Percentiles rank a stretch among this genome's conserved stretches.
phyloP scores from a whole-genome alignment of 64 coral and sea anemone genomes.

The Stichodactyla mertensii region DNA sequence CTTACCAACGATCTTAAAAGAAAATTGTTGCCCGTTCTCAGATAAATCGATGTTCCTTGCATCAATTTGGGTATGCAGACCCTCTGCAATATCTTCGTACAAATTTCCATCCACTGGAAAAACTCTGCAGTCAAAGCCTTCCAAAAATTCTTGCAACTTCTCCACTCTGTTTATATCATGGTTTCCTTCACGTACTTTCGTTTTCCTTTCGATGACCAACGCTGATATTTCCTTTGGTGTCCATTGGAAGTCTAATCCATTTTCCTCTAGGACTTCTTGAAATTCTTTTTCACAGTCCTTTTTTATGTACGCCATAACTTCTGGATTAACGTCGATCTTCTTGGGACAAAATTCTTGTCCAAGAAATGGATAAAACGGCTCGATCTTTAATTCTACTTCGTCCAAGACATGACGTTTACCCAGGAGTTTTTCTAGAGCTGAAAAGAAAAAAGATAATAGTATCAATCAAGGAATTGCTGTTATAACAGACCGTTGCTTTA shows the following conservation, averaged over 20 bases:
- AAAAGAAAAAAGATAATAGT: not conserved
- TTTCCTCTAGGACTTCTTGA: not conserved
- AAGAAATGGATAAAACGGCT: not conserved
- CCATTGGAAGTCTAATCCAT: not conserved
- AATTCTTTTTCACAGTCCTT: not conserved
- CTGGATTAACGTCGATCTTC: not conserved
- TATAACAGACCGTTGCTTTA: too few relatives aligned
- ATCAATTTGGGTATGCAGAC: not conserved
- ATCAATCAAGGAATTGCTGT: too few relatives aligned
- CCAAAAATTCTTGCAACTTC: not conserved
- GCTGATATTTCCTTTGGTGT: not conserved
- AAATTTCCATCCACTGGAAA: not conserved
- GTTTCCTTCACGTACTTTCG: not conserved
- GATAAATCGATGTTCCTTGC: not conserved
- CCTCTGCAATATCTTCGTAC: not conserved
- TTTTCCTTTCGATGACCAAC: not conserved
- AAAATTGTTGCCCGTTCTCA: not conserved
- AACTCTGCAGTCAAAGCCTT: not conserved
- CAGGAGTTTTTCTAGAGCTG: not conserved
- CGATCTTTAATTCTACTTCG: not conserved
- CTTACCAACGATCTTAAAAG: constrained; percentile 16
- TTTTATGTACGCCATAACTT: not conserved
- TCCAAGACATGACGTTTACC: not conserved
- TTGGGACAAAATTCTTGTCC: not conserved
- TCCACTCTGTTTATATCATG: not conserved